A percentile compares a stretch with the other conserved stretches of the same genome.
These are phyloP conservation scores for Pseudopipra pipra DNA, from an alignment of 2,113 vertebrate species.

Conservation along the genomic window DNA sequence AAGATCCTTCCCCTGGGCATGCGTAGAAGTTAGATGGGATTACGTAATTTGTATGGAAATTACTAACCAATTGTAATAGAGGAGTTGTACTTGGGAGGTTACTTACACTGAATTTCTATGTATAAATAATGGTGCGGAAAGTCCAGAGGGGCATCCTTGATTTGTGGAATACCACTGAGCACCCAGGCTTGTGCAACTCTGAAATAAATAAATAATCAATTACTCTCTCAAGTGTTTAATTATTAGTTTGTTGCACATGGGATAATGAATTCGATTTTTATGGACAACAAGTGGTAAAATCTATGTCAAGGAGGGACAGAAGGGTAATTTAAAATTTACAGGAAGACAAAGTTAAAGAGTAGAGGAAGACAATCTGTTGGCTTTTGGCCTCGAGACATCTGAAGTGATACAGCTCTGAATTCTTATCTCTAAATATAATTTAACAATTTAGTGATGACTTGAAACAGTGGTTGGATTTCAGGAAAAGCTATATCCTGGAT, in stretches of 20 bases:
- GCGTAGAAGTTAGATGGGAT: not conserved
- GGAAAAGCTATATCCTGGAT: not conserved
- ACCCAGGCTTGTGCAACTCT: not conserved
- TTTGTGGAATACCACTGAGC: not conserved
- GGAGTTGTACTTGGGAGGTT: not conserved
- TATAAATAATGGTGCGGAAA: not conserved
- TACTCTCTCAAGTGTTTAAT: not conserved
- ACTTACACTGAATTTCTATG: not conserved
- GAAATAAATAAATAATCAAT: not conserved
- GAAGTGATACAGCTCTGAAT: not conserved
- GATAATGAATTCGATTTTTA: not conserved
- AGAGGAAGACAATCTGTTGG: not conserved
- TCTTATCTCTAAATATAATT: not conserved
- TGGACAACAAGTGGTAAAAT: not conserved
- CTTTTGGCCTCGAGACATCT: not conserved
- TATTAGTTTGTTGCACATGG: not conserved
- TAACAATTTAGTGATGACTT: not conserved
- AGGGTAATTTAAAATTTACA: not conserved
- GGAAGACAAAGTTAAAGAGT: not conserved
- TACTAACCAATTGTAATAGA: not conserved
- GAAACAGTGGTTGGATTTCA: not conserved
- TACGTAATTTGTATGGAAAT: not conserved
- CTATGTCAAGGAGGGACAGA: not conserved
- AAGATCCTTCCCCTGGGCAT: not conserved
- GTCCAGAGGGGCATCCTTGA: not conserved